These are phyloP conservation scores for Mola mola DNA, from an alignment of 2,113 vertebrate genomes.

Conservation along the genomic window DNA sequence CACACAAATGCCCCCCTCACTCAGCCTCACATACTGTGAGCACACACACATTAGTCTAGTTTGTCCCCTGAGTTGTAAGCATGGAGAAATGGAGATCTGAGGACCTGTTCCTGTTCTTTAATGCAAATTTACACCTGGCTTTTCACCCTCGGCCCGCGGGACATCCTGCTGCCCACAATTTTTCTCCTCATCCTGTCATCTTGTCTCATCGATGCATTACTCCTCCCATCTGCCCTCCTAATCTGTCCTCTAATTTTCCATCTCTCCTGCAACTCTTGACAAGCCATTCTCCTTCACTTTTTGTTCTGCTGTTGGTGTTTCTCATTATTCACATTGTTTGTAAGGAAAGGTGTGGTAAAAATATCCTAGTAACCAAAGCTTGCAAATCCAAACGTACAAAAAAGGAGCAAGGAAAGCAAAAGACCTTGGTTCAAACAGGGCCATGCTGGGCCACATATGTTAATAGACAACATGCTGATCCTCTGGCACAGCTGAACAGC, in stretches of 20 bases:
- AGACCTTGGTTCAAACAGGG: slow-evolving; percentile 3
- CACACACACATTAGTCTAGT: too few relatives aligned
- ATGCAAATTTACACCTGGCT: slow-evolving; percentile 50
- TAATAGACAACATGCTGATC: slow-evolving; percentile 14
- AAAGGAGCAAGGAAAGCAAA: background rate
- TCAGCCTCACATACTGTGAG: too few relatives aligned
- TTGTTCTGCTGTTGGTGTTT: background rate
- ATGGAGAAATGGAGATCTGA: slow-evolving; percentile 9
- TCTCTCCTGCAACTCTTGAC: slow-evolving; percentile 5
- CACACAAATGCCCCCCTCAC: too few relatives aligned
- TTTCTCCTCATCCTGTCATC: slow-evolving; percentile 7
- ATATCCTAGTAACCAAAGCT: background rate
- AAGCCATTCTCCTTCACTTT: background rate
- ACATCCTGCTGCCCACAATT: slow-evolving; percentile 31
- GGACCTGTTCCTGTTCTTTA: slow-evolving; percentile 48
- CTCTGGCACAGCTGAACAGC: slow-evolving; percentile 10
- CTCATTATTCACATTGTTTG: background rate
- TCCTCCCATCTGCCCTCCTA: slow-evolving; percentile 24
- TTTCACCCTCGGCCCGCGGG: slow-evolving; percentile 23
- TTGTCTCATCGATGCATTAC: slow-evolving; percentile 8
- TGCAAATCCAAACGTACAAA: background rate
- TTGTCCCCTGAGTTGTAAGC: too few relatives aligned
- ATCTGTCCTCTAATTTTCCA: slow-evolving; percentile 14
- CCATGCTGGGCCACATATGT: slow-evolving; percentile 23
- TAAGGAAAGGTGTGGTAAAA: background rate